A percentile compares a stretch with the other conserved stretches of the same genome.
phyloP scores from a whole-genome alignment of 2,113 vertebrate genomes.

The Corythornis vintsioides region DNA sequence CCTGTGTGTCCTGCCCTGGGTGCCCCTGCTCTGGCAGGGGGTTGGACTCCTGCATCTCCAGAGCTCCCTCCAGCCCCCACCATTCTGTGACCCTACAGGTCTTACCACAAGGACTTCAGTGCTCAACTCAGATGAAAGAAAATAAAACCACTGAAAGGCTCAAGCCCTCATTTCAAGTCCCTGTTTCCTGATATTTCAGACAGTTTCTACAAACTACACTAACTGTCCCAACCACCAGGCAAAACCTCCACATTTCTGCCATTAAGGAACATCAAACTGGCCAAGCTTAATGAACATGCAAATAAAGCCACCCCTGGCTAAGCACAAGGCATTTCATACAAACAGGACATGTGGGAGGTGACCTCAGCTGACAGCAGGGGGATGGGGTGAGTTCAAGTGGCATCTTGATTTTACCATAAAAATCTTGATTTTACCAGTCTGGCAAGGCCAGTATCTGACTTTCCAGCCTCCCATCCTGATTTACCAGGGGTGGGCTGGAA shows the following conservation, averaged over 20 bases:
- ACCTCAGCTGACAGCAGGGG: background rate
- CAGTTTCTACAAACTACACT: background rate
- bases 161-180: background rate
- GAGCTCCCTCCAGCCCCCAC: no score
- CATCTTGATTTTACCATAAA: background rate
- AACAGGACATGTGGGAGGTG: background rate
- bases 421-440: background rate
- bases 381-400: background rate
- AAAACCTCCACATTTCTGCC: background rate
- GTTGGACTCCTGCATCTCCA: no score
- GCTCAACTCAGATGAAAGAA: background rate
- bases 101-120: background rate
- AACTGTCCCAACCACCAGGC: background rate
- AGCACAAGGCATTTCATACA: background rate
- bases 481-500: background rate
- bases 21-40: no score
- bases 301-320: background rate
- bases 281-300: background rate
- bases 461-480: background rate
- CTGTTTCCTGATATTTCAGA: background rate
- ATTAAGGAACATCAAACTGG: background rate
- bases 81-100: background rate
- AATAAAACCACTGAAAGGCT: background rate
- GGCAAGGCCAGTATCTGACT: background rate
- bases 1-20: no score